A percentile compares a stretch with the other conserved stretches of the same genome.
Conservation (phyloP, 2,113 vertebrate species). For the Poeciliopsis turrubarensis region DNA sequence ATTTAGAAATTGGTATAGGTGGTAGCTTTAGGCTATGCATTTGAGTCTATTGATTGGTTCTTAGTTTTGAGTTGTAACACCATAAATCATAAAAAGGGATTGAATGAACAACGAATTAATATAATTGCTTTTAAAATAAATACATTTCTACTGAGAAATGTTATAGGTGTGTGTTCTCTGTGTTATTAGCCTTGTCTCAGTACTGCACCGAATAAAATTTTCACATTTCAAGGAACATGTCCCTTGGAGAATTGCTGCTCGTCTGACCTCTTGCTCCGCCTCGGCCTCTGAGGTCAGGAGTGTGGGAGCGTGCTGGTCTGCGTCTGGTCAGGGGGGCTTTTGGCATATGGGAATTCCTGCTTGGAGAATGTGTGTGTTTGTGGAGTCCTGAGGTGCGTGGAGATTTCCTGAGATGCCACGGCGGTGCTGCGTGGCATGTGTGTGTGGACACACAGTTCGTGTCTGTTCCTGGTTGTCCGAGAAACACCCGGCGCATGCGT, state of each 20-base stretch:
- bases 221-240: slow-evolving; percentile 27
- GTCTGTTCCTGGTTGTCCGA: slow-evolving; percentile 76
- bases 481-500: slow-evolving; percentile 76
- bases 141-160: slow-evolving; percentile 1
- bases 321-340: slow-evolving; percentile 20
- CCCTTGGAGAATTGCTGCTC: slow-evolving; percentile 20
- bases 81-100: slow-evolving; percentile 4
- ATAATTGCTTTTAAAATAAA: slow-evolving; percentile 3
- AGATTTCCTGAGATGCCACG: not conserved
- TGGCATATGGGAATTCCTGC: slow-evolving; percentile 47
- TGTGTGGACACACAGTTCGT: slow-evolving; percentile 30
- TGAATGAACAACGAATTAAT: not conserved
- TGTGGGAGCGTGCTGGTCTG: slow-evolving; percentile 31
- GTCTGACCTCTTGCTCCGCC: slow-evolving; percentile 43
- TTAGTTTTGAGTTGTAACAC: not conserved
- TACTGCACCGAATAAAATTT: slow-evolving; percentile 20
- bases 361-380: slow-evolving; percentile 34
- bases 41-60: not conserved
- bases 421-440: slow-evolving; percentile 25
- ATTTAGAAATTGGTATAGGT: not conserved
- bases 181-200: not conserved
- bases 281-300: slow-evolving; percentile 42
- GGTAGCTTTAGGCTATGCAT: not conserved
- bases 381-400: slow-evolving; percentile 27
- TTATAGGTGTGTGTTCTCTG: not conserved